Percentiles rank a stretch among this genome's conserved stretches.
These are phyloP conservation scores for Elanoides forficatus DNA, from an alignment of 2,113 vertebrate genomes.

Conservation along the genomic window DNA sequence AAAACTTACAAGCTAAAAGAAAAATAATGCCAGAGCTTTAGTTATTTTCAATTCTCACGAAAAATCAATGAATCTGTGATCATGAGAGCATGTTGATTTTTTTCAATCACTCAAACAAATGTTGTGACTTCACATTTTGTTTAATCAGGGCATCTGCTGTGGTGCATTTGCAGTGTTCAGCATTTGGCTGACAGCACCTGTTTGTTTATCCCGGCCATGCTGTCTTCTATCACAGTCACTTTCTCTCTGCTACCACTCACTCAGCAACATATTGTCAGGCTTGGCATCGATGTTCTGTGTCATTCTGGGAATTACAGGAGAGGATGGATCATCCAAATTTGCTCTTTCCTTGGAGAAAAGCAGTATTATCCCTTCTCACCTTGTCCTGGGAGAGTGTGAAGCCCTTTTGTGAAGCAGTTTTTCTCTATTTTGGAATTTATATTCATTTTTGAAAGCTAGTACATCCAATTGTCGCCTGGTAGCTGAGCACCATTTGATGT, in stretches of 20 bases:
- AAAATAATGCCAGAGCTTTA: background rate
- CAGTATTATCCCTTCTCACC: background rate
- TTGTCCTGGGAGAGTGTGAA: background rate
- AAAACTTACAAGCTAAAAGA: background rate
- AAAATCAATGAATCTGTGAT: background rate
- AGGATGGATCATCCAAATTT: background rate
- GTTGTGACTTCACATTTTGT: conserved; percentile 43
- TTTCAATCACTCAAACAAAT: background rate
- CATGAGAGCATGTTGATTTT: background rate
- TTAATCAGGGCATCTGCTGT: conserved; percentile 50
- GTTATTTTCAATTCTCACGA: background rate
- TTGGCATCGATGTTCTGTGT: background rate
- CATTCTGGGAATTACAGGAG: background rate
- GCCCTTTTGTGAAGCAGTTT: background rate
- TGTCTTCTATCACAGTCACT: conserved; percentile 38
- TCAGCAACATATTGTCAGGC: conserved; percentile 46
- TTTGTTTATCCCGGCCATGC: conserved; percentile 41
- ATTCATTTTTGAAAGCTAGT: background rate
- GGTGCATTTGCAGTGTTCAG: background rate
- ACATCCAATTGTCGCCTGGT: background rate
- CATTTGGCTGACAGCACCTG: conserved; percentile 44
- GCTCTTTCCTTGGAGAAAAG: background rate
- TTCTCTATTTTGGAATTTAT: background rate
- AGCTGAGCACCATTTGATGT: background rate
- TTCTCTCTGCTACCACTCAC: conserved; percentile 20